Conservation (phyloP, 1,140 invertebrate species). For the Brachionus rubens region DNA sequence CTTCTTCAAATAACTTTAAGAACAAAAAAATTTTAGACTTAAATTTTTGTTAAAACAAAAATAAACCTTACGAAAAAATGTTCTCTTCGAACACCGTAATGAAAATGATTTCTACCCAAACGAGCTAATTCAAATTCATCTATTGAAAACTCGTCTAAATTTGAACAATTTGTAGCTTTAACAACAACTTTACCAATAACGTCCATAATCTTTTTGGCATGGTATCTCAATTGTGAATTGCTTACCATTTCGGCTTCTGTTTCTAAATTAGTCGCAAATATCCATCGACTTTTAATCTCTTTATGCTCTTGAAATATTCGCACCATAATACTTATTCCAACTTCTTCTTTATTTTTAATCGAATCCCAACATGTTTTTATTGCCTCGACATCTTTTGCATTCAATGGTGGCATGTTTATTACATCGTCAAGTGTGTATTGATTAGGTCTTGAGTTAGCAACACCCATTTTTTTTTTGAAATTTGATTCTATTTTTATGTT, state of each 20-base stretch:
- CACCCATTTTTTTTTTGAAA: background rate
- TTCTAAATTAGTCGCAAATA: constrained; percentile 44
- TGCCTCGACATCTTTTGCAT: constrained; percentile 1
- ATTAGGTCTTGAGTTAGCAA: background rate
- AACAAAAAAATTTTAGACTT: background rate
- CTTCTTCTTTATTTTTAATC: constrained; percentile 32
- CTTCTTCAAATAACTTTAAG: constrained; percentile 27
- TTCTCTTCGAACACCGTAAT: constrained; percentile 31
- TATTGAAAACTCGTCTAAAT: background rate
- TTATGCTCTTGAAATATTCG: constrained; percentile 35
- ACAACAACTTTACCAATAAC: background rate
- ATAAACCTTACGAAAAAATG: constrained; percentile 17
- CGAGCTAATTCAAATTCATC: constrained; percentile 16
- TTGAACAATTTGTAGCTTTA: background rate
- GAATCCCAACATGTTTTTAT: background rate
- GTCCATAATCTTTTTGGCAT: constrained; percentile 28
- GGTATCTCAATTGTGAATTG: constrained; percentile 43
- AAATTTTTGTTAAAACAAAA: too few species aligned
- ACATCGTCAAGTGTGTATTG: background rate
- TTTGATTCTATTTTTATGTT: constrained; percentile 8
- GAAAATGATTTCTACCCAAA: constrained; percentile 37
- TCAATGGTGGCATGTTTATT: background rate
- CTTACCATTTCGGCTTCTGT: constrained; percentile 40
- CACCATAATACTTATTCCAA: constrained; percentile 29
- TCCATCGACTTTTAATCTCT: constrained; percentile 31